Base-by-base conservation (phyloP, 2,797 vertebrate genomes). In the Halcyon leucocephala region DNA sequence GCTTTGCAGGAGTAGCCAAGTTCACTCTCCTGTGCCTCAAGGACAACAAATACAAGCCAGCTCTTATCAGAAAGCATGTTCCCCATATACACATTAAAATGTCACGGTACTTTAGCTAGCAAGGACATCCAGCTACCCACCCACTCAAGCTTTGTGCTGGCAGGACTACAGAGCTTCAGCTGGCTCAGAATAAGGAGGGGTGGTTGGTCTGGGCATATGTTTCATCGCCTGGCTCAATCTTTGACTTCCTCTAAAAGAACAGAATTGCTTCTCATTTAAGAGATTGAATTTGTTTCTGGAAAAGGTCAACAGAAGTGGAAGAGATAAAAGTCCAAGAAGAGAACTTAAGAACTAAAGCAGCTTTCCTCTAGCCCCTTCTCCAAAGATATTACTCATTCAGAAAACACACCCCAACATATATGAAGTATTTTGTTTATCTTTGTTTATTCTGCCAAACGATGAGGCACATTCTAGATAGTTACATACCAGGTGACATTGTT, bases 321-420 rank as follows among this genome's bases (percentile, higher is more conserved):
- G 46, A 89, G 77, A 82, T n/a, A 52, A 61, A 94, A 70, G 42
- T 29, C 39, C 66, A 77, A 80, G 61, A 89, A 57, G 48, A 88
- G 39, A 93, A 41, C 31, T 57, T 41, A 48, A 89, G 54, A 88
- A 66, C 15, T 89, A 91, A 93, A 96, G 73, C 58, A 60, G 85
- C 39, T 95, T 96, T 95, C 65, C 80, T 65, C 66, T 93, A 92
- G 95, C 76, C 82, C 22, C 57, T 58, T 35, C 14, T 58, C 86
- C 77, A 87, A 85, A 87, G 72, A 92, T 52, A 78, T 80, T 12
- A 33, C 41, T 48, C 91, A 66, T 65, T 85, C 84, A 74, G 78
- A 82, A 85, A 52, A 80, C 25, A 14, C 21, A 5, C 14, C 7
- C 52, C 52, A 31, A 33, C 35, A 21, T 1, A 16, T 57, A 13